Conservation (phyloP, 2,797 vertebrate genomes). For the Pipistrellus pygmaeus region DNA sequence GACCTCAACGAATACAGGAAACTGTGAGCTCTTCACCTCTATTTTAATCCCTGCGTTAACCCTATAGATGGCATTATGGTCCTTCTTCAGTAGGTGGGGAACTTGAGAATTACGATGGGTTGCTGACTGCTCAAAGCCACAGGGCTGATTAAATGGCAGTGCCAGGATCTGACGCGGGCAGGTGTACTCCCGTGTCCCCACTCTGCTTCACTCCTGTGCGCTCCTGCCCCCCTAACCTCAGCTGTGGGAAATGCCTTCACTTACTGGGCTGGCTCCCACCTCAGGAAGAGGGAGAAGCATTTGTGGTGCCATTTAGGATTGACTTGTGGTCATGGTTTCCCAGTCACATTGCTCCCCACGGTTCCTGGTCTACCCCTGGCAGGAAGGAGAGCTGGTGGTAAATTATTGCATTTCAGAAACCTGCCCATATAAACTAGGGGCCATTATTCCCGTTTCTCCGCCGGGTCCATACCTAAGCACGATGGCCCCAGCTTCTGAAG, state of each 20-base stretch:
- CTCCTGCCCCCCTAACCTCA: neutral
- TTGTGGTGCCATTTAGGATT: neutral
- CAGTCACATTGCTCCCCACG: neutral
- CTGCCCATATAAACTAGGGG: neutral
- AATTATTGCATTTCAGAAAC: neutral
- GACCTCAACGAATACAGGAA: neutral
- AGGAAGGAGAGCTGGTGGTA: neutral
- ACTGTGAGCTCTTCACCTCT: neutral
- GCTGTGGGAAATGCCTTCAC: neutral
- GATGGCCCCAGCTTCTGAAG: neutral
- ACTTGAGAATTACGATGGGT: neutral
- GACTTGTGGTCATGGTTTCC: neutral
- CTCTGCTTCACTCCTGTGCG: neutral
- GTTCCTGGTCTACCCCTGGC: neutral
- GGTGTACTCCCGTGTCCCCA: neutral
- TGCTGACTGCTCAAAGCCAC: neutral
- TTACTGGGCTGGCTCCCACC: neutral
- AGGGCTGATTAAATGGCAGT: neutral
- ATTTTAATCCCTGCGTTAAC: neutral
- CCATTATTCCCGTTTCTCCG: neutral
- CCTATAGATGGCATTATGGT: neutral
- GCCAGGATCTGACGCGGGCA: neutral
- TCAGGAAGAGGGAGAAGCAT: conserved; percentile 15
- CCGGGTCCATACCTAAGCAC: neutral
- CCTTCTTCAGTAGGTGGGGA: neutral